Percentiles rank a stretch among this genome's conserved stretches.
phyloP scores from a whole-genome alignment of 2,797 vertebrate genomes.

The Paedocypris micromegethes region DNA sequence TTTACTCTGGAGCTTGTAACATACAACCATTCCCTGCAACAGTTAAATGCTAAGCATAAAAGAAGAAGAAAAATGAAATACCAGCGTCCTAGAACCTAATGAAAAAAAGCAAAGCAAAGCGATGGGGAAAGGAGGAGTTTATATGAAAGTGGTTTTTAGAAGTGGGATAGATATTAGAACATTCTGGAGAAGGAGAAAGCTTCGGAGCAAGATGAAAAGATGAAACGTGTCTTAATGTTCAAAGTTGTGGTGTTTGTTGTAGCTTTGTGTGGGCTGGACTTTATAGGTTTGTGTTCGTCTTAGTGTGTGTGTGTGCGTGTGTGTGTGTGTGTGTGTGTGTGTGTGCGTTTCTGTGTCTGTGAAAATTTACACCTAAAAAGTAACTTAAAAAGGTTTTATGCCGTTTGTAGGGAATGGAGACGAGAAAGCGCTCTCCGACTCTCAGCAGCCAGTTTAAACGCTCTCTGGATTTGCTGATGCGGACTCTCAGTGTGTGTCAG shows the following conservation, averaged over 20 bases:
- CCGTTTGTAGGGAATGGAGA: conserved; percentile 81
- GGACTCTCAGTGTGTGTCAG: conserved; percentile 88
- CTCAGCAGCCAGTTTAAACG: conserved; percentile 98
- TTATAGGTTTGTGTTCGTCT: conserved; percentile 2
- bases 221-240: neutral
- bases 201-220: conserved; percentile 34
- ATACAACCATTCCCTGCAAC: neutral
- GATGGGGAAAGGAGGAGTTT: conserved; percentile 4
- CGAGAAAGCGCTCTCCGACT: conserved; percentile 92
- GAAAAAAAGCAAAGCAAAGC: conserved; percentile 18
- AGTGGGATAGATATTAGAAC: conserved; percentile 20
- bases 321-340: conserved; percentile 28
- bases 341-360: neutral
- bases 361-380: neutral
- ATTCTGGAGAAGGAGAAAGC: conserved; percentile 15
- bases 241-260: conserved; percentile 6
- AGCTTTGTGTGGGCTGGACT: conserved; percentile 21
- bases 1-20: too few species aligned
- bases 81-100: conserved; percentile 15
- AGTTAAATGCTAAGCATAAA: conserved; percentile 10
- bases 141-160: neutral
- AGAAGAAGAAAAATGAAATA: conserved; percentile 1
- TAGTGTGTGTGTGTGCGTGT: conserved; percentile 31
- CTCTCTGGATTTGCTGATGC: conserved; percentile 95
- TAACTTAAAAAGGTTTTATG: too few species aligned